Conservation (phyloP, 2,888 invertebrate species). For the Yponomeuta cagnagella region DNA sequence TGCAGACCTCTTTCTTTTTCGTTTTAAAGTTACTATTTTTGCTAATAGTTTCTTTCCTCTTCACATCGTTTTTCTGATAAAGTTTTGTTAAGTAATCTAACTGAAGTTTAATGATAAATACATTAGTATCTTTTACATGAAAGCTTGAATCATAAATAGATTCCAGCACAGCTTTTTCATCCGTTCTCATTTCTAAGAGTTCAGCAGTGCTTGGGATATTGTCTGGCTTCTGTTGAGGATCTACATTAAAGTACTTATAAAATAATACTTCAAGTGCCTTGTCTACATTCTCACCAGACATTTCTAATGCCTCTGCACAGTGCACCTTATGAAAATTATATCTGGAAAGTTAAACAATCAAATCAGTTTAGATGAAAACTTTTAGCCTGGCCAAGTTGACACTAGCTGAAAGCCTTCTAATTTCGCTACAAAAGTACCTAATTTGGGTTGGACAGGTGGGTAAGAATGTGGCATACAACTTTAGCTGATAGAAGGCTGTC, state of each 20-base stretch:
- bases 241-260: conserved; percentile 79
- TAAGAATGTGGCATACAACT: too few species aligned
- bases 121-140: conserved; percentile 80
- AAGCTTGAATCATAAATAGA: conserved; percentile 86
- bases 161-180: conserved; percentile 84
- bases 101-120: conserved; percentile 83
- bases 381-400: background rate
- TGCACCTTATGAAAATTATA: conserved; percentile 85
- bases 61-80: conserved; percentile 70
- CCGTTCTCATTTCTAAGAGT: conserved; percentile 78
- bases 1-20: conserved; percentile 77
- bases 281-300: conserved; percentile 81
- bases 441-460: too few species aligned
- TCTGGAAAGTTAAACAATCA: conserved; percentile 48
- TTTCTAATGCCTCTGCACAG: conserved; percentile 83
- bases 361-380: background rate
- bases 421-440: too few species aligned
- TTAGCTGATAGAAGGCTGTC: too few species aligned
- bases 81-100: conserved; percentile 79
- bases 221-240: conserved; percentile 50
- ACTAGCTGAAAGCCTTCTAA: background rate
- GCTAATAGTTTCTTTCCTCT: conserved; percentile 54
- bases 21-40: conserved; percentile 51
- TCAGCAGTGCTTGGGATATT: conserved; percentile 67
- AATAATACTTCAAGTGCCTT: conserved; percentile 82